Evolutionary conservation across 2,888 invertebrate genomes (phyloP).

Genomic region (Drosophila tripunctata): DNA sequence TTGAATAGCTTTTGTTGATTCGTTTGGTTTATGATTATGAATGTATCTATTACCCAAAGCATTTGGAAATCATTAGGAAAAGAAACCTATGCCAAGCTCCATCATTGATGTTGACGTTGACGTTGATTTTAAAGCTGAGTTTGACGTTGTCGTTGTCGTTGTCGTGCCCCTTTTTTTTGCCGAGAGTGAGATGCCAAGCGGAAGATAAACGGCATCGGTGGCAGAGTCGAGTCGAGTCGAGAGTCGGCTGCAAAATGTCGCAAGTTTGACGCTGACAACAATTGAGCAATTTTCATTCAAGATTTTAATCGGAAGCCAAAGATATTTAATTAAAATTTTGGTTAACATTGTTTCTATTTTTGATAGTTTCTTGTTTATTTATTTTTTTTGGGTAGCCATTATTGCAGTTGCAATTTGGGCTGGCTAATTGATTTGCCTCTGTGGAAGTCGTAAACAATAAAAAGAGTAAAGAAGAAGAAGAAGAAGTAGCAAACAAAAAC

Average conservation of each 20-base stretch:
- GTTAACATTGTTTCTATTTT: slow-evolving; percentile 14
- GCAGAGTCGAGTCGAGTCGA: no score
- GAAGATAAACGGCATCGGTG: slow-evolving; percentile 55
- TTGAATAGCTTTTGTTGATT: slow-evolving; percentile 49
- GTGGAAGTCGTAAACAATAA: slow-evolving; percentile 32
- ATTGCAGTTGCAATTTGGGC: slow-evolving; percentile 46
- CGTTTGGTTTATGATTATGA: slow-evolving; percentile 35
- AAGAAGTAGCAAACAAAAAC: no score
- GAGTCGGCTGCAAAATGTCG: slow-evolving; percentile 43
- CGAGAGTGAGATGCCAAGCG: slow-evolving; percentile 45
- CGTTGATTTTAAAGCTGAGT: not conserved
- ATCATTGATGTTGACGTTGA: not conserved
- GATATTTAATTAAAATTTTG: slow-evolving; percentile 49
- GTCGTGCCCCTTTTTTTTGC: slow-evolving; percentile 30
- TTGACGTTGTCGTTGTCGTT: slow-evolving; percentile 2
- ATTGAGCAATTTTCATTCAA: slow-evolving; percentile 65
- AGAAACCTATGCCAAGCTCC: slow-evolving; percentile 13
- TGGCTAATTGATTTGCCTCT: slow-evolving; percentile 49
- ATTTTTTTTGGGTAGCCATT: slow-evolving; percentile 10
- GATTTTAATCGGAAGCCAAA: slow-evolving; percentile 43
- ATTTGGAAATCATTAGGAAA: slow-evolving; percentile 45
- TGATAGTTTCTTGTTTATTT: slow-evolving; percentile 8
- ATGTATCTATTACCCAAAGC: slow-evolving; percentile 43
- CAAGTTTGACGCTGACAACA: slow-evolving; percentile 42
- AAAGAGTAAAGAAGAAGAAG: not conserved